Evolutionary conservation across 1,140 invertebrate genomes (phyloP), one percentile per base, ranked within the genome.

Genomic region (Drosophila tani): DNA sequence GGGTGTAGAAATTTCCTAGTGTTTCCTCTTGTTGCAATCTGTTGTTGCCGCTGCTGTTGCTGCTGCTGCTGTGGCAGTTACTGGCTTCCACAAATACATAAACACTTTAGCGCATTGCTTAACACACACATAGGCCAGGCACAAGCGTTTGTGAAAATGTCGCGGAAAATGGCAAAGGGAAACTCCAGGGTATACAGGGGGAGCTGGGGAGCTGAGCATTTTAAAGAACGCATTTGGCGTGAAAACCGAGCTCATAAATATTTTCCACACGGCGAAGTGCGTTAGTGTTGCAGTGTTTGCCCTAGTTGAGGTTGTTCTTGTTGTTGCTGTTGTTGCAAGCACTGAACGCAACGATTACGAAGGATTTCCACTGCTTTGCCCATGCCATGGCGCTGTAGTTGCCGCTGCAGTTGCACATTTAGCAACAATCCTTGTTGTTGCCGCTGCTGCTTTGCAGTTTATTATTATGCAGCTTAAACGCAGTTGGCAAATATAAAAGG

Each of bases 161-260:
- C 62, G 60, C 73, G 80, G 58, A 73, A 82, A 74, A 73, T 73
- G 68, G 41, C 59, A 63, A 73, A 59, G 21, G 24, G 29, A 32
- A 63, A 19, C 9, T n/a, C n/a, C n/a, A 38, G 11, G 49, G 15
- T 3, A 29, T 3, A n/a, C 11, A 27, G 2, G 38, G 15, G 27
- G 17, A 47, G 41, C 12, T 8, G 21, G 58, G 46, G 55, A 51
- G 29, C 46, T 15, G 40, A 64, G 38, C 76, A 77, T 73, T 87
- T 55, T 79, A 81, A 81, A 79, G 69, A 84, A 84, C 70, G 85
- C 84, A 87, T 88, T 87, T 87, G 81, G 77, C 77, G 84, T 87
- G 68, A 84, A 84, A 88, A 80, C 85, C 77, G 65, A 75, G 84
- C 69, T 81, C 84, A 90, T 87, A 87, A 87, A 87, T 87, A 87